phyloP scores from a whole-genome alignment of 2,797 vertebrate species.

The Eleutherodactylus coqui region DNA sequence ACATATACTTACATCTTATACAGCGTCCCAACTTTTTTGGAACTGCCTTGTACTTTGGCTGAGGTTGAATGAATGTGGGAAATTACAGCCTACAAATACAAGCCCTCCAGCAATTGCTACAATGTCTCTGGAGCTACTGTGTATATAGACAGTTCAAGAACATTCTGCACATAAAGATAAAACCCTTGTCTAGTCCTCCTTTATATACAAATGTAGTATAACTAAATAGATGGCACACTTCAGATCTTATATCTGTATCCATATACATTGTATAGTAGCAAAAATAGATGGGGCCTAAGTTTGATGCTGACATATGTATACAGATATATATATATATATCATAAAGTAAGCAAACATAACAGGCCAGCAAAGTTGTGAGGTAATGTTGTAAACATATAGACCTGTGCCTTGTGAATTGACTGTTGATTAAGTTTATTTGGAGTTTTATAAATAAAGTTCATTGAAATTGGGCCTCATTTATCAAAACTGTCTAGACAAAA shows the following conservation, averaged over 20 bases:
- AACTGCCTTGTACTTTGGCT: too few relatives aligned
- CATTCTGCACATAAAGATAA: constrained; percentile 54
- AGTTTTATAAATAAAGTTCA: not conserved
- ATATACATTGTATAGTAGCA: not conserved
- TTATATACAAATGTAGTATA: constrained; percentile 53
- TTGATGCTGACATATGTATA: constrained; percentile 41
- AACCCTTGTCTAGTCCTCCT: constrained; percentile 45
- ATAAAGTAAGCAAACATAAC: not conserved
- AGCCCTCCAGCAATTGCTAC: constrained; percentile 49
- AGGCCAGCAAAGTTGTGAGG: not conserved
- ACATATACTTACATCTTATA: too few relatives aligned
- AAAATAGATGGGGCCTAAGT: not conserved
- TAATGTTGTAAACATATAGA: constrained; percentile 3
- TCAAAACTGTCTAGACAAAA: too few relatives aligned
- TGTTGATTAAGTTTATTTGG: not conserved
- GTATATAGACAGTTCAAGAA: constrained; percentile 42
- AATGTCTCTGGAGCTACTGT: constrained; percentile 43
- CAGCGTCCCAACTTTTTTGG: too few relatives aligned
- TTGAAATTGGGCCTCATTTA: not conserved
- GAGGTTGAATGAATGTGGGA: constrained; percentile 60
- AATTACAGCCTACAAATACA: constrained; percentile 59
- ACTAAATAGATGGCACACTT: constrained; percentile 61
- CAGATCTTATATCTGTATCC: constrained; percentile 48
- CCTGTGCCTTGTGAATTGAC: not conserved
- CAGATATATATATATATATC: constrained; percentile 16